These are phyloP conservation scores for Anguilla obscura DNA, from an alignment of 2,797 vertebrate genomes.

Conservation along the genomic window DNA sequence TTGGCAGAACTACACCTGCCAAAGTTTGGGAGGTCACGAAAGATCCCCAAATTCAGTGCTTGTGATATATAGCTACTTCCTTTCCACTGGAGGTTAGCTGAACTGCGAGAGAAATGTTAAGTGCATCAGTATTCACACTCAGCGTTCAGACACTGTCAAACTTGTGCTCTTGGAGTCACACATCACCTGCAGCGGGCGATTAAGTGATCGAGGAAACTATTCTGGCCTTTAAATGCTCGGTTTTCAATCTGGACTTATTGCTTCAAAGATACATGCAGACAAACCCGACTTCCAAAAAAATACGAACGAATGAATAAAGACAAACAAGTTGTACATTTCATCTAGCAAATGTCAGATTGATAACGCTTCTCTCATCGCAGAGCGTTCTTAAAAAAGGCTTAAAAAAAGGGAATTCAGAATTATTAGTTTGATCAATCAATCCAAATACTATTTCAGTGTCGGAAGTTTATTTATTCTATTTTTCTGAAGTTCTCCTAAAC, in stretches of 20 bases:
- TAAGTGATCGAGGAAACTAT: conserved; percentile 31
- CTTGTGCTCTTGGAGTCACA: conserved; percentile 24
- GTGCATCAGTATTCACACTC: conserved; percentile 22
- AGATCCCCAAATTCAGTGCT: not conserved
- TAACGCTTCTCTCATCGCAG: not conserved
- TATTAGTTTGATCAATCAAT: conserved; percentile 17
- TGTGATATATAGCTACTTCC: not conserved
- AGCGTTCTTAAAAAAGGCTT: not conserved
- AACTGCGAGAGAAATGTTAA: conserved; percentile 20
- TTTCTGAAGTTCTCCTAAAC: conserved; percentile 13
- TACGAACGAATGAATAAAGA: not conserved
- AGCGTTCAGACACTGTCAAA: conserved; percentile 12
- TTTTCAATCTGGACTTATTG: conserved; percentile 26
- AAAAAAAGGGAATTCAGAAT: not conserved
- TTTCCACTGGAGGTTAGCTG: conserved; percentile 23
- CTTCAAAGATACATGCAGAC: conserved; percentile 30
- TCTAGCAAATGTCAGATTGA: not conserved
- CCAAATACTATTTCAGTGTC: conserved; percentile 15
- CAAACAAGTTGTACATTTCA: conserved; percentile 16
- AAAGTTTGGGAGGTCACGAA: conserved; percentile 22
- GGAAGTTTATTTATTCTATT: too few species aligned
- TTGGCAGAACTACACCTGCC: conserved; percentile 10
- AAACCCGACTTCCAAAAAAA: not conserved
- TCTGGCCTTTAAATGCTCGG: not conserved
- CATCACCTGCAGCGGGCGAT: conserved; percentile 15